These are phyloP conservation scores for Mastomys coucha DNA, from an alignment of 2,113 vertebrate genomes.

Conservation along the genomic window DNA sequence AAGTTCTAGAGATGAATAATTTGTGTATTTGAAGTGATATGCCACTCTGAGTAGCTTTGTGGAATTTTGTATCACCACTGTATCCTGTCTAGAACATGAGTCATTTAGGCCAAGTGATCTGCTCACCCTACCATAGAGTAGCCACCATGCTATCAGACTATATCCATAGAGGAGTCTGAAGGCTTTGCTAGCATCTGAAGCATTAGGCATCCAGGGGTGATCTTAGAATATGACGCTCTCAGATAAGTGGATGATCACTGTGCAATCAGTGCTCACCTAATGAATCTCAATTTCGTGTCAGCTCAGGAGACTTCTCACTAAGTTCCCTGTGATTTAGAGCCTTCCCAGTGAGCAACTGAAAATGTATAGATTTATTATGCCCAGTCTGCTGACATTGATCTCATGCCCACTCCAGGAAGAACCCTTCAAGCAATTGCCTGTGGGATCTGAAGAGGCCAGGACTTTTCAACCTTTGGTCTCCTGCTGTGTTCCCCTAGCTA, in stretches of 20 bases:
- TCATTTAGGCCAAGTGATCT: neutral
- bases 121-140: neutral
- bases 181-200: too few relatives aligned
- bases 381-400: neutral
- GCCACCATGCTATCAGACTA: neutral
- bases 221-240: neutral
- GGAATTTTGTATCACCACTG: neutral
- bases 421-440: neutral
- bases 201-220: neutral
- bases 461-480: neutral
- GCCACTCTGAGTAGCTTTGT: neutral
- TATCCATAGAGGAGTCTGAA: too few relatives aligned
- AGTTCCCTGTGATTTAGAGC: neutral
- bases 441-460: neutral
- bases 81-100: neutral
- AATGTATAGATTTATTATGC: slow-evolving; percentile 6
- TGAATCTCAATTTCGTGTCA: neutral
- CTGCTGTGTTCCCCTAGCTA: neutral
- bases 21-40: neutral
- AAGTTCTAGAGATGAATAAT: neutral
- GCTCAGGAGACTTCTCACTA: slow-evolving; percentile 6
- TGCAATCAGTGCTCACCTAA: neutral
- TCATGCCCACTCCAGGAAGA: neutral
- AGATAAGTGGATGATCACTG: neutral
- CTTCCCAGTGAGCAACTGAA: neutral